Evolutionary conservation across 2,113 vertebrate species (phyloP).

Genomic region (Sinocyclocheilus anshuiensis): DNA sequence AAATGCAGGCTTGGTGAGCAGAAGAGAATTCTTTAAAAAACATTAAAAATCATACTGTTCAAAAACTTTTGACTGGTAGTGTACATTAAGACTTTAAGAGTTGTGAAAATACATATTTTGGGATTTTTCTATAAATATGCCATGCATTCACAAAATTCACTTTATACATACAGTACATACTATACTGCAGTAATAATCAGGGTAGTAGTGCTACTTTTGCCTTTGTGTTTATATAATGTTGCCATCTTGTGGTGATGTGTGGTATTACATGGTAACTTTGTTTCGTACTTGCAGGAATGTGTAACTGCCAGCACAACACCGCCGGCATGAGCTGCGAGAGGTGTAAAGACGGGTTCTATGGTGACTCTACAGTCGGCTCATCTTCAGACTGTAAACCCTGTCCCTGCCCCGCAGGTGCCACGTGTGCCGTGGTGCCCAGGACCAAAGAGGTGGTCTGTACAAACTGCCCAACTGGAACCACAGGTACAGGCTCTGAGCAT

Average conservation of each 20-base stretch:
- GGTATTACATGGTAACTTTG: not conserved
- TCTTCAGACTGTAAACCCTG: constrained; percentile 84
- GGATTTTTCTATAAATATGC: not conserved
- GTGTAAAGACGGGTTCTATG: constrained; percentile 90
- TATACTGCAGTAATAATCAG: not conserved
- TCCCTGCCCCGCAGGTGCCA: constrained; percentile 85
- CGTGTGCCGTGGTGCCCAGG: constrained; percentile 86
- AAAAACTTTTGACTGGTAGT: too few species aligned
- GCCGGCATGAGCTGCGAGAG: constrained; percentile 89
- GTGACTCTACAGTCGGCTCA: constrained; percentile 83
- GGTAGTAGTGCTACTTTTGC: not conserved
- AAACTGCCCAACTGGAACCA: constrained; percentile 90
- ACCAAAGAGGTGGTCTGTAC: constrained; percentile 94
- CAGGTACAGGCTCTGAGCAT: constrained; percentile 73
- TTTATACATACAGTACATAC: not conserved
- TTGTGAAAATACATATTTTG: not conserved
- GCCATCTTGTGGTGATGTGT: constrained; percentile 46
- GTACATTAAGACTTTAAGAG: not conserved
- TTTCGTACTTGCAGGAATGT: constrained; percentile 75
- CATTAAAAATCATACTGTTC: too few species aligned
- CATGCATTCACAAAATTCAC: not conserved
- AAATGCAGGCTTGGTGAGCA: too few species aligned
- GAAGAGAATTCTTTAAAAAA: too few species aligned
- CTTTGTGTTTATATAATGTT: not conserved
- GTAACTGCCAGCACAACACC: constrained; percentile 87